phyloP scores from a whole-genome alignment of 2,888 invertebrate genomes.

The Bombylius major region DNA sequence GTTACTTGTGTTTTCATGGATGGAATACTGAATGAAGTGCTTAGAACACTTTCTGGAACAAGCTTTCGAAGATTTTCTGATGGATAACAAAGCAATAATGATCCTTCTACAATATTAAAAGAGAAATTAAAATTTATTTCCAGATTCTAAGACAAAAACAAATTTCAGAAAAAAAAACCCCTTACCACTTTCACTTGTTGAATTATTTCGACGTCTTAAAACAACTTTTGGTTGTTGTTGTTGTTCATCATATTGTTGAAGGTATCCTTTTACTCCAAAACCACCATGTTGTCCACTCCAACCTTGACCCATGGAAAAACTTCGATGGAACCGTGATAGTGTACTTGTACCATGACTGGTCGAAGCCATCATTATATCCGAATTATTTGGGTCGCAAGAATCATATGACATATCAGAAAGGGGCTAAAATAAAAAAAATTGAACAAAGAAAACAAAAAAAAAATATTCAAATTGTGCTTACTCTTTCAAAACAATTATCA shows the following conservation, averaged over 20 bases:
- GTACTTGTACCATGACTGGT: constrained; percentile 20
- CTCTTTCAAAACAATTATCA: constrained; percentile 34
- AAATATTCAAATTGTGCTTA: constrained; percentile 14
- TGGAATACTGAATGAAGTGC: constrained; percentile 26
- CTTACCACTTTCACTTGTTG: constrained; percentile 45
- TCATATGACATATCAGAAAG: constrained; percentile 37
- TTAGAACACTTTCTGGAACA: constrained; percentile 49
- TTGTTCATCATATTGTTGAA: constrained; percentile 6
- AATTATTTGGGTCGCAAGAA: constrained; percentile 33
- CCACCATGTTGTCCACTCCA: constrained; percentile 20
- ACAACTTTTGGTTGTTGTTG: constrained; percentile 29
- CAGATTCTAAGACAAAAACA: too few relatives aligned
- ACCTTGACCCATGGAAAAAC: constrained; percentile 72
- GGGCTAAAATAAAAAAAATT: constrained; percentile 20
- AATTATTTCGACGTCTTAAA: constrained; percentile 55
- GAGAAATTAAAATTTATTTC: not conserved
- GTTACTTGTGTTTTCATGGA: constrained; percentile 20
- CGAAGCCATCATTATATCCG: constrained; percentile 28
- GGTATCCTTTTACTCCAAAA: constrained; percentile 2
- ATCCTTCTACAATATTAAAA: constrained; percentile 22
- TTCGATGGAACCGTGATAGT: constrained; percentile 55
- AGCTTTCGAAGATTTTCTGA: constrained; percentile 75
- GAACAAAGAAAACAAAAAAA: not conserved
- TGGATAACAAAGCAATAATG: constrained; percentile 65
- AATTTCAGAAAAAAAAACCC: not conserved